A percentile compares a stretch with the other conserved stretches of the same genome.
Conservation (phyloP, 2,888 invertebrate species). For the Panopea generosa region DNA sequence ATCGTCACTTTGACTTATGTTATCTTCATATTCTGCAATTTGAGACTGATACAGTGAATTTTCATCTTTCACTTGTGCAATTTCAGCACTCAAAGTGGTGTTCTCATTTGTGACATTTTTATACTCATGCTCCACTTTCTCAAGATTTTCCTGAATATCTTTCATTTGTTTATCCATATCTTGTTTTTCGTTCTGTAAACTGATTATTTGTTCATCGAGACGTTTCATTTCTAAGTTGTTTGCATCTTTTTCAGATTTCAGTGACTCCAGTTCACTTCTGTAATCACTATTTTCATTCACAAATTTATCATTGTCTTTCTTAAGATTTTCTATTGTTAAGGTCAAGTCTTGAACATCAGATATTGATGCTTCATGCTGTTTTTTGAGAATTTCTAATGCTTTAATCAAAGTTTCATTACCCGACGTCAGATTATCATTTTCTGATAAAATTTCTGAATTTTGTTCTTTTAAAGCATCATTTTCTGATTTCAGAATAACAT, state of each 20-base stretch:
- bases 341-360: slow-evolving; percentile 19
- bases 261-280: neutral
- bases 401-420: slow-evolving; percentile 37
- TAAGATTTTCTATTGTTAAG: slow-evolving; percentile 11
- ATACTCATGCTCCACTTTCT: slow-evolving; percentile 19
- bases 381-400: slow-evolving; percentile 28
- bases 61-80: slow-evolving; percentile 44
- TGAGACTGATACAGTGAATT: slow-evolving; percentile 56
- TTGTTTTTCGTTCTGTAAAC: neutral
- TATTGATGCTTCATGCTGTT: slow-evolving; percentile 28
- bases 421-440: slow-evolving; percentile 30
- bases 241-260: slow-evolving; percentile 13
- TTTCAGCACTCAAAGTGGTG: slow-evolving; percentile 33
- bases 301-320: slow-evolving; percentile 16
- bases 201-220: neutral
- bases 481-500: slow-evolving; percentile 14
- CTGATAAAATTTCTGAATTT: slow-evolving; percentile 12
- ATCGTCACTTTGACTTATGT: slow-evolving; percentile 43
- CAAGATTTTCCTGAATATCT: slow-evolving; percentile 7
- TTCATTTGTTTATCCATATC: slow-evolving; percentile 3
- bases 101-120: slow-evolving; percentile 35
- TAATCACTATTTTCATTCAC: neutral
- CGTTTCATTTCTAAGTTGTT: neutral
- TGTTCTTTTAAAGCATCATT: slow-evolving; percentile 12
- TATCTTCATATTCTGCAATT: slow-evolving; percentile 58